phyloP scores from a whole-genome alignment of 2,113 vertebrate species.

The Dasyprocta punctata region DNA sequence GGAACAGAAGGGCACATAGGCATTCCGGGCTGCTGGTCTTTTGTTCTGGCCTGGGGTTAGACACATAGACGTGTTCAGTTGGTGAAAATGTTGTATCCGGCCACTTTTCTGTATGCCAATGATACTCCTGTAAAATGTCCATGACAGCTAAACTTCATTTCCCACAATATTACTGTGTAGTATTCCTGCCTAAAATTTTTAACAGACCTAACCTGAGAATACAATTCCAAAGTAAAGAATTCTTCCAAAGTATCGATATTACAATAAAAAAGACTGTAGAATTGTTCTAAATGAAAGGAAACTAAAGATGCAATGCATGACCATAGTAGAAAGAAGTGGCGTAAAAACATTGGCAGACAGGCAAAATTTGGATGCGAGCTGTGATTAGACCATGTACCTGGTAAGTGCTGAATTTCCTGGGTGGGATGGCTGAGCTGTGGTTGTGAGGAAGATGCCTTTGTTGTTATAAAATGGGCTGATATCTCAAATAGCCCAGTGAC shows the following conservation, averaged over 20 bases:
- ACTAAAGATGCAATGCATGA: not conserved
- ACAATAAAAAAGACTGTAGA: not conserved
- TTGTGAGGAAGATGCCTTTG: not conserved
- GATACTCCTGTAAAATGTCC: not conserved
- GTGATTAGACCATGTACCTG: too few species aligned
- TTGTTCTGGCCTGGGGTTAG: not conserved
- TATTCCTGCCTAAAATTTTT: not conserved
- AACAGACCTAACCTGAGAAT: not conserved
- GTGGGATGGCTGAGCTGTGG: not conserved
- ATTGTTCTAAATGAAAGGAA: not conserved
- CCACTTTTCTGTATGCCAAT: not conserved
- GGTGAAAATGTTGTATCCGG: not conserved
- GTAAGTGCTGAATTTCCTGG: not conserved
- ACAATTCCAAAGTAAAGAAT: not conserved
- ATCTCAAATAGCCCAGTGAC: not conserved
- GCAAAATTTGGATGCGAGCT: not conserved
- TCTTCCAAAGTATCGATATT: not conserved
- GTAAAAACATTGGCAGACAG: not conserved
- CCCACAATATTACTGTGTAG: not conserved
- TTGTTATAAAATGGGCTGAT: not conserved
- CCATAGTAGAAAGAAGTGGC: too few species aligned
- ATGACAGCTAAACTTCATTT: too few species aligned
- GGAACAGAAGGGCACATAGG: too few species aligned
- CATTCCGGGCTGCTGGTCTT: not conserved
- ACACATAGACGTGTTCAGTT: not conserved